Evolutionary conservation across 1,140 invertebrate genomes (phyloP).

Genomic region (Periplaneta americana): DNA sequence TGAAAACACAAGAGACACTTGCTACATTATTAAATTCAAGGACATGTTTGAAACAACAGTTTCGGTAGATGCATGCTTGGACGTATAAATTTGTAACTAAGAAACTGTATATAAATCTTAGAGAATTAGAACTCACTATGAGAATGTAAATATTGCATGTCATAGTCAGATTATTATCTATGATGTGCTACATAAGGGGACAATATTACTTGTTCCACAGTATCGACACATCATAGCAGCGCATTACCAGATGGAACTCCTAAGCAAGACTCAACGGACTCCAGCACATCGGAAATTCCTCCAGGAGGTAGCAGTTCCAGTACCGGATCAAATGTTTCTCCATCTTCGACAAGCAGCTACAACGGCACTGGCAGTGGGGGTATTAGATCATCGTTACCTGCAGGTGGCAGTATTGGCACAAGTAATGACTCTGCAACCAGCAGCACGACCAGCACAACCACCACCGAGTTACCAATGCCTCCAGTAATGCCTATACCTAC

Average conservation of each 20-base stretch:
- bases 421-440: not conserved
- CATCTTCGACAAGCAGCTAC: not conserved
- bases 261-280: not conserved
- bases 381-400: not conserved
- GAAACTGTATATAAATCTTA: not conserved
- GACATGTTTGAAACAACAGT: not conserved
- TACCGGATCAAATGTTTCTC: not conserved
- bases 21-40: too few relatives aligned
- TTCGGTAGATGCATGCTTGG: not conserved
- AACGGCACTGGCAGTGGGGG: not conserved
- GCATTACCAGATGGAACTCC: not conserved
- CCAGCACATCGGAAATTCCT: slow-evolving; percentile 12
- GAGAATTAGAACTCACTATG: not conserved
- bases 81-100: not conserved
- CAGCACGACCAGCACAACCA: slow-evolving; percentile 13
- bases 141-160: not conserved
- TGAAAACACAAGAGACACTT: too few relatives aligned
- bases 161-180: not conserved
- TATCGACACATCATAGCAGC: not conserved
- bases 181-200: not conserved
- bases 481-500: slow-evolving; percentile 15
- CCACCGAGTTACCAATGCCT: slow-evolving; percentile 13
- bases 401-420: not conserved
- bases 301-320: slow-evolving; percentile 3
- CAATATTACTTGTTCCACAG: not conserved